Evolutionary conservation across 2,888 invertebrate species (phyloP), one percentile per base, ranked within the genome.

Genomic region (Napeogenes inachia): DNA sequence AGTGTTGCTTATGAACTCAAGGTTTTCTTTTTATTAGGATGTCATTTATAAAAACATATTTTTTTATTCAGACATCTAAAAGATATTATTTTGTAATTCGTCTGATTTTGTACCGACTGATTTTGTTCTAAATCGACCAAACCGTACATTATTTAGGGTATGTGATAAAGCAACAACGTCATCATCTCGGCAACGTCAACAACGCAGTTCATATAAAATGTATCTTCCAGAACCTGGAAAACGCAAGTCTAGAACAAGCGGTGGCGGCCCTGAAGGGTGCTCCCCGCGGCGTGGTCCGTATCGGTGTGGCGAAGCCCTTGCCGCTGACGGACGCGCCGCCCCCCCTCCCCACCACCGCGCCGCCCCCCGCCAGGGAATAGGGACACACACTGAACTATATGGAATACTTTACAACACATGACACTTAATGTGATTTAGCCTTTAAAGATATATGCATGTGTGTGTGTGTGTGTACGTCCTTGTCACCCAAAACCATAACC

Each of bases 201-300:
- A n/a, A n/a, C n/a, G n/a, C n/a, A n/a, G n/a, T n/a, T n/a, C n/a
- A 13, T 38, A 38, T 10, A 53, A n/a, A 56, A 35, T 47, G 10
- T 32, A 55, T 30, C 50, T 12, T 30, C 1, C 56, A 93, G 77
- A 92, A 93, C 79, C 87, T 99, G 74, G 98, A 99, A 81, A 98
- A 98, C 86, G 98, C 99, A 61, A 97, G 97, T 30, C 87, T 99
- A 70, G 99, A 99, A 87, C 96, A 98, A 86, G 99, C 99, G 3
- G 99, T 99, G 57, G 98, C 98, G 77, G 98, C 99, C 2, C 86
- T 99, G 70, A 99, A 99, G 85, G 98, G 98, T 45, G 99, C 99
- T 3, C 94, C 97, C 0, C 96, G 97, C 76, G 99, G 99, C 57
- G 93, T 96, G 57, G 99, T 99, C 2, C 94, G 96, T 70, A 97